Percentiles rank a stretch among this genome's conserved stretches.
These are phyloP conservation scores for Clamator glandarius DNA, from an alignment of 2,797 vertebrate genomes.

Conservation along the genomic window DNA sequence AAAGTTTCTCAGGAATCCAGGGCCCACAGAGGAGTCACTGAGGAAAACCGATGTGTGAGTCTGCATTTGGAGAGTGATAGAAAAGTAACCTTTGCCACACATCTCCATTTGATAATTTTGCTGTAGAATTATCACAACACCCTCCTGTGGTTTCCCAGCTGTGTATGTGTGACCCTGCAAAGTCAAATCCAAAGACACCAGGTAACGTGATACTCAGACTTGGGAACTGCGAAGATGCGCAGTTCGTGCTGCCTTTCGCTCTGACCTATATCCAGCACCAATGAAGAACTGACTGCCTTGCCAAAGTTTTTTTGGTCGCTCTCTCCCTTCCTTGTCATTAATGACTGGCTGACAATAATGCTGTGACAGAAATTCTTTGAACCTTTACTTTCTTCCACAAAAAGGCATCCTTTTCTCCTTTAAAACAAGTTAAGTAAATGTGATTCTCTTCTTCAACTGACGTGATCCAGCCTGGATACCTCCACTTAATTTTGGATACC, in stretches of 20 bases:
- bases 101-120: not conserved
- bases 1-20: not conserved
- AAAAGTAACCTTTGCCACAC: not conserved
- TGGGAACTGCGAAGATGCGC: not conserved
- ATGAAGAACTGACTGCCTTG: not conserved
- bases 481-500: not conserved
- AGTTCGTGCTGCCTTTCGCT: not conserved
- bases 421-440: not conserved
- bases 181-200: not conserved
- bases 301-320: not conserved
- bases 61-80: not conserved
- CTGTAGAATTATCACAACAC: not conserved
- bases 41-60: not conserved
- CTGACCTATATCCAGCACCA: too few species aligned
- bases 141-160: slow-evolving; percentile 12
- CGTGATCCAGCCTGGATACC: not conserved
- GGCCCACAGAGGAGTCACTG: not conserved
- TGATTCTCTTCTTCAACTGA: not conserved
- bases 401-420: not conserved
- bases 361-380: not conserved
- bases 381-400: not conserved
- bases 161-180: slow-evolving; percentile 8
- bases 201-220: not conserved
- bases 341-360: not conserved
- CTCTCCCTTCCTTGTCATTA: not conserved